Evolutionary conservation across 2,113 vertebrate genomes (phyloP).

Genomic region (Alouatta palliata): DNA sequence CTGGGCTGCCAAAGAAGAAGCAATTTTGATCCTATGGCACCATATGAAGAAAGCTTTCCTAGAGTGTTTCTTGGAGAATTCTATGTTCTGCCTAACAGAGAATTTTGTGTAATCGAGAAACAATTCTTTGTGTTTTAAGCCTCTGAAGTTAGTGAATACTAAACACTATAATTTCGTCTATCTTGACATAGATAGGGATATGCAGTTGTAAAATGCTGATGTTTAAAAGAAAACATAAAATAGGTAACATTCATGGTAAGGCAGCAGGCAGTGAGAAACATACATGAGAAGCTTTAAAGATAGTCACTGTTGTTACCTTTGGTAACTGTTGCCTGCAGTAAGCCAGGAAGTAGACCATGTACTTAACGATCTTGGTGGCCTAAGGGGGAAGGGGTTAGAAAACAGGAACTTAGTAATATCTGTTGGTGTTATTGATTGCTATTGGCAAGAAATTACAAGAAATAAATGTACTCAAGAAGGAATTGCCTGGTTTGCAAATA

Average conservation of each 20-base stretch:
- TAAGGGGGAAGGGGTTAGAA: not conserved
- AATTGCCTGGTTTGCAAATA: not conserved
- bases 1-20: not conserved
- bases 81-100: not conserved
- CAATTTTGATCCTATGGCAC: too few species aligned
- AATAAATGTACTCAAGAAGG: not conserved
- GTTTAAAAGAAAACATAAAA: not conserved
- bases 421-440: not conserved
- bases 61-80: too few species aligned
- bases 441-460: not conserved
- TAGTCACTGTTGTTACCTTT: not conserved
- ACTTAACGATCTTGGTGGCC: not conserved
- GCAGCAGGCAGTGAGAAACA: not conserved
- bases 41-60: not conserved
- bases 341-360: not conserved
- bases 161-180: not conserved
- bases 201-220: not conserved
- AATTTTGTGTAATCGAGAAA: not conserved
- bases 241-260: not conserved
- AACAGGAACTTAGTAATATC: not conserved
- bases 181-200: not conserved
- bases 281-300: not conserved
- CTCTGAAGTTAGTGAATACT: not conserved
- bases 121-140: not conserved
- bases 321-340: not conserved